Conservation (phyloP, 2,888 invertebrate species). For the Macrosiphum euphorbiae region DNA sequence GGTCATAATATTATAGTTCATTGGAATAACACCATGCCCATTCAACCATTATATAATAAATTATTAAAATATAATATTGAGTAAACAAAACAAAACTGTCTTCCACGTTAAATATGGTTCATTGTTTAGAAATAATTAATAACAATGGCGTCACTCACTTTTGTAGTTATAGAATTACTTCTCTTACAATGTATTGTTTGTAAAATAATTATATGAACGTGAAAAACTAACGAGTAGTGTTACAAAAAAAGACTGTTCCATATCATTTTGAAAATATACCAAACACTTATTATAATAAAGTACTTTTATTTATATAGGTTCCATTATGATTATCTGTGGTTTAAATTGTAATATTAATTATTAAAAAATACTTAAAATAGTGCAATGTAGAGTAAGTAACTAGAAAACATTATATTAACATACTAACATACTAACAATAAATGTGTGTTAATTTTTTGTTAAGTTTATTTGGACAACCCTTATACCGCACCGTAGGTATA, state of each 20-base stretch:
- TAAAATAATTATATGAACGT: background rate
- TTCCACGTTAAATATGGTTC: background rate
- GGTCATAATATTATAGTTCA: background rate
- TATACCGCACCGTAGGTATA: background rate
- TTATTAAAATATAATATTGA: background rate
- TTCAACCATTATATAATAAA: background rate
- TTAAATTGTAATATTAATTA: background rate
- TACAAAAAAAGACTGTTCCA: background rate
- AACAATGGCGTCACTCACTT: background rate
- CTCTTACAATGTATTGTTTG: background rate
- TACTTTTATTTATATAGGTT: background rate
- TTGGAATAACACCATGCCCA: background rate
- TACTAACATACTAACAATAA: background rate
- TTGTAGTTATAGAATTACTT: background rate
- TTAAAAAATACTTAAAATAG: background rate
- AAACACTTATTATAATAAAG: background rate
- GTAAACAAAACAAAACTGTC: background rate
- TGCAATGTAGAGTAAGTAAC: background rate
- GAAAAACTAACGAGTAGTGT: background rate
- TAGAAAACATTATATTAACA: background rate
- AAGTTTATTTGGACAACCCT: background rate
- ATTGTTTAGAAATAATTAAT: background rate
- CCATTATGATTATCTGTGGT: background rate
- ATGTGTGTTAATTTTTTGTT: background rate
- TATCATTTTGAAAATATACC: background rate